Conservation (phyloP, 2,888 invertebrate species). For the Oasisia sp. region DNA sequence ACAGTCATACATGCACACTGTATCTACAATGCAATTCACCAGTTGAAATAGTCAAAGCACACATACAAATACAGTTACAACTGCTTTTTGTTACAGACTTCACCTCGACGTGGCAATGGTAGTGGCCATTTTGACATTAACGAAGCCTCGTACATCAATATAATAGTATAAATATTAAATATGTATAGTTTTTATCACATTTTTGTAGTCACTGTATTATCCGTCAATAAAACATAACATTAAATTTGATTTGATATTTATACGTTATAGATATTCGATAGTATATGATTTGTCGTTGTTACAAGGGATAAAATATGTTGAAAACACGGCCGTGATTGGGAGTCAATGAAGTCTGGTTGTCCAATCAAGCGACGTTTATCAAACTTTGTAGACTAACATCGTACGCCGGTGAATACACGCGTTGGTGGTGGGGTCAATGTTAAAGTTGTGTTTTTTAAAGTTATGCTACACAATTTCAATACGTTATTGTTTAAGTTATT, state of each 20-base stretch:
- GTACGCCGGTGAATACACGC: constrained; percentile 13
- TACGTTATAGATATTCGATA: neutral
- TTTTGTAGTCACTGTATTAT: neutral
- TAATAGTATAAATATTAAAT: neutral
- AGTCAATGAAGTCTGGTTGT: neutral
- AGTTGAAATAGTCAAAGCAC: neutral
- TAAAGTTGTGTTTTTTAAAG: neutral
- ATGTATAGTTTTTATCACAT: neutral
- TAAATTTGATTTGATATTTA: neutral
- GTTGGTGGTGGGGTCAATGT: constrained; percentile 17
- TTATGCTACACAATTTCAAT: neutral
- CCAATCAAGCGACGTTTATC: neutral
- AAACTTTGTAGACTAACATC: constrained; percentile 17
- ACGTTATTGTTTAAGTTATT: neutral
- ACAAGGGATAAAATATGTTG: neutral
- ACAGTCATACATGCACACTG: neutral
- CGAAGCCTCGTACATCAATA: neutral
- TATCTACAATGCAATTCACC: neutral
- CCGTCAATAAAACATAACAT: neutral
- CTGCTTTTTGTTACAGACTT: constrained; percentile 4
- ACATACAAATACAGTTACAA: constrained; percentile 4
- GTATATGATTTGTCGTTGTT: neutral
- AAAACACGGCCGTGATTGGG: neutral
- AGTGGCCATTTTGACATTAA: neutral
- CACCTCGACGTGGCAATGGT: constrained; percentile 17